These are phyloP conservation scores for Pelecanoides urinatrix DNA, from an alignment of 2,113 vertebrate genomes.

Conservation along the genomic window DNA sequence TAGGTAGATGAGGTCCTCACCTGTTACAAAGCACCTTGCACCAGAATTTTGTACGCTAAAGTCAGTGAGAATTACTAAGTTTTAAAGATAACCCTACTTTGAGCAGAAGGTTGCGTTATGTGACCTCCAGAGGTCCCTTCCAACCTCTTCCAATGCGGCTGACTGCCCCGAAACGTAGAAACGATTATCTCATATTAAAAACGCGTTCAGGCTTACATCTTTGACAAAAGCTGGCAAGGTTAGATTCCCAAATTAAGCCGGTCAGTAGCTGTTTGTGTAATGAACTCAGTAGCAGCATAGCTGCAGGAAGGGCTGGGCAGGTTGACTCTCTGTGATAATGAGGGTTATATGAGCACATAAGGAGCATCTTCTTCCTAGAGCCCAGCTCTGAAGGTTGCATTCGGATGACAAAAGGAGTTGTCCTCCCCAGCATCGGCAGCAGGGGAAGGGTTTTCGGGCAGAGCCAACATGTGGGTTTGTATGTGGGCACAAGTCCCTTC, in stretches of 20 bases:
- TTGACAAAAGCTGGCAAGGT: not conserved
- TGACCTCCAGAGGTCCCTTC: not conserved
- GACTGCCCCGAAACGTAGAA: not conserved
- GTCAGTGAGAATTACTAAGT: not conserved
- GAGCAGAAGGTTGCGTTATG: not conserved
- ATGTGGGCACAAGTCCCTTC: not conserved
- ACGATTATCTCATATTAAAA: not conserved
- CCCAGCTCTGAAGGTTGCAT: not conserved
- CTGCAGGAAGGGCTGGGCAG: not conserved
- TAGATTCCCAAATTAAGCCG: not conserved
- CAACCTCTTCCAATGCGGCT: not conserved
- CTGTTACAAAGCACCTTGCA: not conserved
- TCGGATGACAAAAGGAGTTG: not conserved
- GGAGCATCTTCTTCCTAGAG: not conserved
- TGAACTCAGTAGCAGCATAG: not conserved
- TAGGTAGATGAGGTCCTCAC: not conserved
- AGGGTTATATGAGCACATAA: not conserved
- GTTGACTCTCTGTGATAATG: not conserved
- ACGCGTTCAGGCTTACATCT: not conserved
- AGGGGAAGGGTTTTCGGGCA: not conserved
- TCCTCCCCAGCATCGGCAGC: not conserved
- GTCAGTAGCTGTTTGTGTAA: not conserved
- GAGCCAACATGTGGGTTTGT: not conserved
- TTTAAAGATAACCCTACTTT: not conserved
- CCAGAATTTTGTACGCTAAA: not conserved